Conservation (phyloP, 2,888 invertebrate genomes). For the Formica aserva region DNA sequence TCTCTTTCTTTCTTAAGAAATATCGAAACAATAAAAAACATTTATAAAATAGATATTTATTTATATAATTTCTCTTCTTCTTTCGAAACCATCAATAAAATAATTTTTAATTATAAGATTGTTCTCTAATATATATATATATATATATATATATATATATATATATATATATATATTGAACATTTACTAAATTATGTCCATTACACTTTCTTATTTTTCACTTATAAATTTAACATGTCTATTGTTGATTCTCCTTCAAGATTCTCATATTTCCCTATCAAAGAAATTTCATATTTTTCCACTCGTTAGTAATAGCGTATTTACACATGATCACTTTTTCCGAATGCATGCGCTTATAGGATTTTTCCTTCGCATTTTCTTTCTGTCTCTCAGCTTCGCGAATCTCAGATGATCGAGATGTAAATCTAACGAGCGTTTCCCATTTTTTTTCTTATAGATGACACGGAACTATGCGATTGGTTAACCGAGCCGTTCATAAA, state of each 20-base stretch:
- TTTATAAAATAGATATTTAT: background rate
- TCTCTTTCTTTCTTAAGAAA: background rate
- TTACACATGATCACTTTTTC: background rate
- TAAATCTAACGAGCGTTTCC: slow-evolving; percentile 2
- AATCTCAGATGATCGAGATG: background rate
- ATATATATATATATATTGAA: background rate
- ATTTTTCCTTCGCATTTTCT: background rate
- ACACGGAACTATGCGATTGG: slow-evolving; percentile 59
- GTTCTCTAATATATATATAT: slow-evolving; percentile 1
- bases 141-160: slow-evolving; percentile 4
- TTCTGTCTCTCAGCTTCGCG: background rate
- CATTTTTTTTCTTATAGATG: slow-evolving; percentile 68
- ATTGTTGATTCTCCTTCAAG: background rate
- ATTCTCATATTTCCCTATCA: background rate
- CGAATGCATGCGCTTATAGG: slow-evolving; percentile 46
- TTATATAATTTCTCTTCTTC: background rate
- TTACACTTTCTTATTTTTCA: background rate
- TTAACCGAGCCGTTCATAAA: slow-evolving; percentile 49
- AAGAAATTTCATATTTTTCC: background rate
- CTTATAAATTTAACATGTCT: background rate
- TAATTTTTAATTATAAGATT: background rate
- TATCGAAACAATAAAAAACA: background rate
- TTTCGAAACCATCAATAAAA: background rate
- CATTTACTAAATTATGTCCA: background rate
- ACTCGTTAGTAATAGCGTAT: background rate